Conservation (phyloP, 2,113 vertebrate genomes). For the Synchiropus splendidus region DNA sequence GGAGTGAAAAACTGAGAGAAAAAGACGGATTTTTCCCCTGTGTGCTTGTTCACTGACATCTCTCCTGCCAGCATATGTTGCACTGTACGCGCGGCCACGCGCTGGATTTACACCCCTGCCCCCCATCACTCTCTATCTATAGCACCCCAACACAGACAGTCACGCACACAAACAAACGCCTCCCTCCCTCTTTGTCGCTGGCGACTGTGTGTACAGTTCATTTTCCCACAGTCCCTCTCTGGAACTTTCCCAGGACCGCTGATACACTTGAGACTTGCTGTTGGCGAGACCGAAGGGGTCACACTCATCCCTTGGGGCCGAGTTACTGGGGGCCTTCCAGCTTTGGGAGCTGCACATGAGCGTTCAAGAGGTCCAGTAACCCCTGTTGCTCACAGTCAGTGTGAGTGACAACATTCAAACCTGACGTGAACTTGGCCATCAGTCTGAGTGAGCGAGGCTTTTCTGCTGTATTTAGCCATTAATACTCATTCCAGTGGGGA, state of each 20-base stretch:
- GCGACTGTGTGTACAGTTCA: constrained; percentile 44
- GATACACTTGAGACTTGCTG: constrained; percentile 54
- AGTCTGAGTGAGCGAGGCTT: too few relatives aligned
- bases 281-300: constrained; percentile 34
- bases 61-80: constrained; percentile 1
- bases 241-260: constrained; percentile 58
- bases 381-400: constrained; percentile 21
- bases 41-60: constrained; percentile 2
- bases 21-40: constrained; percentile 1
- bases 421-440: not conserved
- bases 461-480: too few relatives aligned
- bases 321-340: constrained; percentile 3
- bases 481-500: too few relatives aligned
- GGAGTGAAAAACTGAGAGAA: constrained; percentile 13
- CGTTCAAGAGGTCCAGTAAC: constrained; percentile 16
- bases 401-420: constrained; percentile 26
- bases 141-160: constrained; percentile 12
- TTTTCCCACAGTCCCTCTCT: constrained; percentile 56
- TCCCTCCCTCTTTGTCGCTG: constrained; percentile 29
- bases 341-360: constrained; percentile 40
- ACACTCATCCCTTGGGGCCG: constrained; percentile 26
- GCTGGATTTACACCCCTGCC: not conserved
- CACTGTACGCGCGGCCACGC: constrained; percentile 1
- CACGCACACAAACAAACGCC: constrained; percentile 11
- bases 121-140: not conserved